Conservation (phyloP, 2,797 vertebrate genomes). For the Pempheris klunzingeri region DNA sequence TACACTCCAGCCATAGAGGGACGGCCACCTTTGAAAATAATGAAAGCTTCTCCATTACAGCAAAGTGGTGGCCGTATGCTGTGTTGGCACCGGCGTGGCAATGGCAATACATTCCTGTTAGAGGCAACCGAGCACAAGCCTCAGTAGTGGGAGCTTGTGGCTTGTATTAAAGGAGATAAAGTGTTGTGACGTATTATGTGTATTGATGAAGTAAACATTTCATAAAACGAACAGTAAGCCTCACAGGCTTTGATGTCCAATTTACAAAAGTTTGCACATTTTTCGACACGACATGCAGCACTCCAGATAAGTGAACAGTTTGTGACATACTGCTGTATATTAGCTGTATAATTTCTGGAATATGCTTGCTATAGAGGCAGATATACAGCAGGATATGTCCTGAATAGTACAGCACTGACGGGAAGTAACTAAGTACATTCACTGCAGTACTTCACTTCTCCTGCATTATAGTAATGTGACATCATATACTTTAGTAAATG, state of each 20-base stretch:
- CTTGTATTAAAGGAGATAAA: slow-evolving; percentile 48
- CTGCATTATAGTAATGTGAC: not conserved
- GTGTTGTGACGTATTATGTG: slow-evolving; percentile 35
- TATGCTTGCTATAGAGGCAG: not conserved
- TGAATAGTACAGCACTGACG: slow-evolving; percentile 4
- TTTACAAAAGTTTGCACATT: slow-evolving; percentile 44
- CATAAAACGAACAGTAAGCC: slow-evolving; percentile 41
- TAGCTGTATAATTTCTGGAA: slow-evolving; percentile 12
- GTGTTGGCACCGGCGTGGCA: slow-evolving; percentile 32
- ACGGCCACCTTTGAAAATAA: slow-evolving; percentile 60
- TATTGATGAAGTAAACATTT: slow-evolving; percentile 58
- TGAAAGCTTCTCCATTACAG: slow-evolving; percentile 57
- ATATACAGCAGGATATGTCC: too few species aligned
- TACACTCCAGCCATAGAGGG: slow-evolving; percentile 41
- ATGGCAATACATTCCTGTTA: slow-evolving; percentile 23
- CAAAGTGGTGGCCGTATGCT: slow-evolving; percentile 31
- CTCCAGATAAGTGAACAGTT: slow-evolving; percentile 25
- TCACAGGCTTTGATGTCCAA: slow-evolving; percentile 48
- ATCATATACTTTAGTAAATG: not conserved
- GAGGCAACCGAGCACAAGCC: slow-evolving; percentile 13
- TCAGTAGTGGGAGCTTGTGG: slow-evolving; percentile 15
- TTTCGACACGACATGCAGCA: slow-evolving; percentile 42
- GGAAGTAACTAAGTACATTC: not conserved
- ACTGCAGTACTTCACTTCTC: not conserved
- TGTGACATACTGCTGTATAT: slow-evolving; percentile 20